Percentiles rank a stretch among this genome's conserved stretches.
These are phyloP conservation scores for Rotaria magnacalcarata DNA, from an alignment of 2,888 invertebrate genomes.

Conservation along the genomic window DNA sequence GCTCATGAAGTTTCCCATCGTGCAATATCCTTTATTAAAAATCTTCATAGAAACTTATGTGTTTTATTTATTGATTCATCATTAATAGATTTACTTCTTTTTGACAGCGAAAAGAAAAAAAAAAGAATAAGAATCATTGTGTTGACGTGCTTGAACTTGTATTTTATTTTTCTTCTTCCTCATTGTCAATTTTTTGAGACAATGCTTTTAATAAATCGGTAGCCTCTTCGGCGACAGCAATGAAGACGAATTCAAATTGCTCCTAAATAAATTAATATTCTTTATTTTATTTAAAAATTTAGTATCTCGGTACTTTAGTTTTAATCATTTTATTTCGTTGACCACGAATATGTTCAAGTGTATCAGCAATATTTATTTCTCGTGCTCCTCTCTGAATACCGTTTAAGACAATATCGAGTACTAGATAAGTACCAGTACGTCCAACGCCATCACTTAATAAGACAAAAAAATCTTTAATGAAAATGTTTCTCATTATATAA, in stretches of 20 bases:
- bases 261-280: slow-evolving; percentile 64
- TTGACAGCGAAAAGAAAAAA: no score
- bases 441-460: slow-evolving; percentile 84
- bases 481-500: not conserved
- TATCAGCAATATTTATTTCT: slow-evolving; percentile 97
- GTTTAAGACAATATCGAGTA: slow-evolving; percentile 93
- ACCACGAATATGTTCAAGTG: slow-evolving; percentile 92
- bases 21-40: no score
- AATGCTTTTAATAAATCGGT: slow-evolving; percentile 91
- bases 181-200: slow-evolving; percentile 65
- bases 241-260: slow-evolving; percentile 95
- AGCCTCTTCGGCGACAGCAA: slow-evolving; percentile 95
- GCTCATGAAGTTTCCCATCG: no score
- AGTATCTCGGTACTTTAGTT: slow-evolving; percentile 62
- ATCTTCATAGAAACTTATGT: no score
- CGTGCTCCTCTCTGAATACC: slow-evolving; percentile 94
- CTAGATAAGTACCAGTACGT: slow-evolving; percentile 89
- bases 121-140: not conserved
- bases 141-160: not conserved
- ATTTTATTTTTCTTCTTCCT: not conserved
- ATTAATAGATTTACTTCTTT: no score
- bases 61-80: no score
- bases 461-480: not conserved
- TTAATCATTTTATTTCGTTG: slow-evolving; percentile 86
- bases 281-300: not conserved